Base-by-base conservation (phyloP, 1,140 invertebrate genomes). In the Listronotus bonariensis region DNA sequence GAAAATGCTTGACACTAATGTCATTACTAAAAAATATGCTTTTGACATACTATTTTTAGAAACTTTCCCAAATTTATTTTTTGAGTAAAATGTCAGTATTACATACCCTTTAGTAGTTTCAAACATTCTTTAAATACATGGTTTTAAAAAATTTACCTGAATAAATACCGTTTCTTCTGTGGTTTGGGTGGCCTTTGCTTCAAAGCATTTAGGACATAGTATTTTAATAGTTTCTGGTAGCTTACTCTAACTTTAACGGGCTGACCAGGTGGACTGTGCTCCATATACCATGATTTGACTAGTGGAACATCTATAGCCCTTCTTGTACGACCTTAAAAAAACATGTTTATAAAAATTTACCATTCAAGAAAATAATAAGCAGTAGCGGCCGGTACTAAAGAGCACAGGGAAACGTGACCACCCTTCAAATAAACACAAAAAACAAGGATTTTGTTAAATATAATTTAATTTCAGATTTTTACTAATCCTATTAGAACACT, bases 221-320 rank as follows among this genome's bases (percentile, higher is more conserved):
- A 99, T 77, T 99, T 99, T 7, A 99, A 82, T 4, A 99, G 80
- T 76, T 99, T 99, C 76, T 99, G 98, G 78, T 99, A 99, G 49
- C 96, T 99, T 15, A 99, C 98, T 53, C 98, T 86, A 15, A 99
- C 98, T 86, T 99, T 99, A 0, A 99, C 97, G 0, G 97, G 97
- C 84, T 99, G 96, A 5, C 95, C 95, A 2, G 97, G 95, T 0
- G 97, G 97, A 79, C 95, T 98, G 78, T 99, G 97, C 79, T 99
- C 97, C 71, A 92, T 88, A 75, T 93, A 98, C 98, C 98, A 99
- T 6, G 89, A 88, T 81, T 99, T 99, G 0, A 99, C 97, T 8
- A 99, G 78, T 0, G 98, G 98, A 38, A 99, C 89, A 80, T 99
- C 98, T 58, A 99, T 91, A 6, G 97, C 96, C 74, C 97, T 84